Percentiles rank a stretch among this genome's conserved stretches.
Evolutionary conservation across 2,113 vertebrate genomes (phyloP).

Genomic region (Speoplatyrhinus poulsoni): DNA sequence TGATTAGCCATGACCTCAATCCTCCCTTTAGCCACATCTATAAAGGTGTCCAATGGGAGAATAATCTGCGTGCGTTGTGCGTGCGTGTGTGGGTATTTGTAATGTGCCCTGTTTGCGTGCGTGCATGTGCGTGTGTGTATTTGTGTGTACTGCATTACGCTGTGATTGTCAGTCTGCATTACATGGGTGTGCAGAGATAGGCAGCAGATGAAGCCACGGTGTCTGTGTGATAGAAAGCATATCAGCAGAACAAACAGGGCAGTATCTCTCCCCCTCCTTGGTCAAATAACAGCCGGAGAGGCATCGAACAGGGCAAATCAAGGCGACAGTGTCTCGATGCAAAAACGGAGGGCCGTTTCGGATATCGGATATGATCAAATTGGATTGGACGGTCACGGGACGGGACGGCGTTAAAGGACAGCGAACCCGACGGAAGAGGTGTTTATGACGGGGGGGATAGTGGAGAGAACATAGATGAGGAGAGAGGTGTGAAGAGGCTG

Average conservation of each 20-base stretch:
- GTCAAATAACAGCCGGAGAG: slow-evolving; percentile 28
- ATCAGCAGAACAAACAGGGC: slow-evolving; percentile 51
- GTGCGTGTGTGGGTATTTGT: slow-evolving; percentile 1
- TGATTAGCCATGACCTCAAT: slow-evolving; percentile 55
- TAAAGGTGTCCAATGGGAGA: slow-evolving; percentile 15
- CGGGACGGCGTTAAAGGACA: slow-evolving; percentile 24
- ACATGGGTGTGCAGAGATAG: slow-evolving; percentile 17
- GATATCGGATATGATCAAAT: slow-evolving; percentile 24
- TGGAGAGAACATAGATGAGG: neutral
- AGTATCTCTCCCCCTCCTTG: slow-evolving; percentile 22
- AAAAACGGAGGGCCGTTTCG: slow-evolving; percentile 10
- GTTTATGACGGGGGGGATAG: neutral
- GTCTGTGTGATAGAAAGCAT: slow-evolving; percentile 44
- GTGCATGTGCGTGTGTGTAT: slow-evolving; percentile 3
- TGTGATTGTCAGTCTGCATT: slow-evolving; percentile 49
- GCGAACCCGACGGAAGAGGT: slow-evolving; percentile 19
- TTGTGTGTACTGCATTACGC: slow-evolving; percentile 19
- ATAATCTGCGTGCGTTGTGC: neutral
- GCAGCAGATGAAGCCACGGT: slow-evolving; percentile 26
- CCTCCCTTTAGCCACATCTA: slow-evolving; percentile 34
- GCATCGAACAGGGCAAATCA: slow-evolving; percentile 7
- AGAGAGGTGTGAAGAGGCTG: slow-evolving; percentile 27
- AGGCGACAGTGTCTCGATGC: slow-evolving; percentile 3
- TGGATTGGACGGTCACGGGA: slow-evolving; percentile 7
- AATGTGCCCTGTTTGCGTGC: neutral